phyloP scores from a whole-genome alignment of 2,888 invertebrate species.

The Callyntrura guangdongensis region DNA sequence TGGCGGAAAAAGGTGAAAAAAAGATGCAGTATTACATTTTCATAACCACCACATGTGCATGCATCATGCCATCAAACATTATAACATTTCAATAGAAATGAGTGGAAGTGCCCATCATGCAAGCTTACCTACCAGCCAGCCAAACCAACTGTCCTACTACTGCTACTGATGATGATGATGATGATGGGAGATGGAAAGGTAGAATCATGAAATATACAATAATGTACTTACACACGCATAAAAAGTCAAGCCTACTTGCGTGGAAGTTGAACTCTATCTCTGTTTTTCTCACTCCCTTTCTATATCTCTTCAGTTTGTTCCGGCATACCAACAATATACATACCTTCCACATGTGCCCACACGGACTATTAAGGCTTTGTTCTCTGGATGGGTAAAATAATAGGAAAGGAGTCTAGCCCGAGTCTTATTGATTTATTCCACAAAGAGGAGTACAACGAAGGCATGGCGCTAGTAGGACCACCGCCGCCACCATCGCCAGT shows the following conservation, averaged over 20 bases:
- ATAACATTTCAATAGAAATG: constrained; percentile 28
- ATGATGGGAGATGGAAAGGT: background rate
- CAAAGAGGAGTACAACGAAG: constrained; percentile 28
- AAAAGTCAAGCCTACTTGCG: constrained; percentile 2
- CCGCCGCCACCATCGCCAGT: background rate
- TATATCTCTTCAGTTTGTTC: too few relatives aligned
- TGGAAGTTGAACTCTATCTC: constrained; percentile 5
- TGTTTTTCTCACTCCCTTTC: background rate
- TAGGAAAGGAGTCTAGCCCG: constrained; percentile 50
- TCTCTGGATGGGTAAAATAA: constrained; percentile 47
- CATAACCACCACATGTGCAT: background rate
- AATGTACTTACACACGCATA: constrained; percentile 45
- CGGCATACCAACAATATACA: background rate
- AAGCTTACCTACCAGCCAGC: background rate
- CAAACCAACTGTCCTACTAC: too few relatives aligned
- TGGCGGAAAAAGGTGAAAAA: background rate
- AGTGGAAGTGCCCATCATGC: constrained; percentile 45
- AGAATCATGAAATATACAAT: constrained; percentile 46
- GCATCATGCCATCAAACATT: background rate
- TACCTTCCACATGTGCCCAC: constrained; percentile 24
- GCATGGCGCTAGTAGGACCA: constrained; percentile 8
- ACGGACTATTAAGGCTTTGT: constrained; percentile 33
- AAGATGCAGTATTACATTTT: constrained; percentile 44
- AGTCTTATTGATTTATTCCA: constrained; percentile 75
- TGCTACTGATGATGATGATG: too few relatives aligned